Conservation (phyloP, 2,113 vertebrate genomes). For the Passer domesticus region DNA sequence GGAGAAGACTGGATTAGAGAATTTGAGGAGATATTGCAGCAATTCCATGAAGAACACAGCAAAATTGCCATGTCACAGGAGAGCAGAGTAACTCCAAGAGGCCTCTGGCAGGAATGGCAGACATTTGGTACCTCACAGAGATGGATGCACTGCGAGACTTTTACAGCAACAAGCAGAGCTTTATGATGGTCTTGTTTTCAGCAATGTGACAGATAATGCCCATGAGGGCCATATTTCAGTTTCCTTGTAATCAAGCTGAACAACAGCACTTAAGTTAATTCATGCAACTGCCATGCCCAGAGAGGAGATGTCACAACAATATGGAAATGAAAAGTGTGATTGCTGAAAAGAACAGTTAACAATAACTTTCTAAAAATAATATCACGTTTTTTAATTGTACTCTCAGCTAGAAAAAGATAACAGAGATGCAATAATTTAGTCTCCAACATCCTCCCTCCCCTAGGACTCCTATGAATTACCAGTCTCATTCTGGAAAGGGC, state of each 20-base stretch:
- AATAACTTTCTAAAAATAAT: slow-evolving; percentile 31
- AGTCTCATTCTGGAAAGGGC: background rate
- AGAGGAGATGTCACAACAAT: slow-evolving; percentile 42
- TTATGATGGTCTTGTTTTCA: background rate
- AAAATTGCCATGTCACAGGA: background rate
- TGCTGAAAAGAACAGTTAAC: background rate
- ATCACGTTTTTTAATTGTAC: background rate
- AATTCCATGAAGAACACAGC: background rate
- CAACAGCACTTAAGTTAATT: slow-evolving; percentile 63
- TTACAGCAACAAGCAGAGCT: background rate
- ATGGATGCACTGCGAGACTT: background rate
- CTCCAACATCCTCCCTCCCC: background rate
- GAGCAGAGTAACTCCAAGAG: background rate
- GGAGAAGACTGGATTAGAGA: background rate
- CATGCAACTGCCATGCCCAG: slow-evolving; percentile 18
- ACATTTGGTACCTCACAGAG: background rate
- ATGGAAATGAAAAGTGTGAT: slow-evolving; percentile 7
- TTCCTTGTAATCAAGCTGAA: slow-evolving; percentile 52
- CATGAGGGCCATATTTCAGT: slow-evolving; percentile 20
- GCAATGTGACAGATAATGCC: background rate
- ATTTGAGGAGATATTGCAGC: background rate
- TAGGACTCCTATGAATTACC: background rate
- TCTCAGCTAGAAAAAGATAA: background rate
- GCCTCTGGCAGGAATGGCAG: background rate
- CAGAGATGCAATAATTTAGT: background rate